Base-by-base conservation (phyloP, 2,797 vertebrate genomes). In the Rhabdomys pumilio region DNA sequence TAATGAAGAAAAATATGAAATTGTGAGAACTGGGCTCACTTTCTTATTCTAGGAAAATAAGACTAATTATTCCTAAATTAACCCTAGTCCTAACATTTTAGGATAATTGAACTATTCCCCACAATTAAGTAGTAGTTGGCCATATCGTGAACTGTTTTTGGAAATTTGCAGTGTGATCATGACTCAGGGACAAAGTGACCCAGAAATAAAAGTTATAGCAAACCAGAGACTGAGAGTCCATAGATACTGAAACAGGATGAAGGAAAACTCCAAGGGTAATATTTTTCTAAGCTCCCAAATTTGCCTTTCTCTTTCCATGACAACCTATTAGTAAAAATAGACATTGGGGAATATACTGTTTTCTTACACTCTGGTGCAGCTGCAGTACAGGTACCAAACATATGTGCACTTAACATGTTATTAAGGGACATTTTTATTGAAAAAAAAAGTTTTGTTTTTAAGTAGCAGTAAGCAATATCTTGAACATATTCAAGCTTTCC, bases 181-280 rank as follows among this genome's bases (percentile, higher is more conserved):
- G 97, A 96, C 92, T 98, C 94, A 96, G 89, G 85, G 26, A 90
- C 92, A 95, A 92, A 91, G 69, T 94, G 86, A 96, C 91, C 95
- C 86, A 97, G 86, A 86, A 96, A 96, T 47, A 22, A 69, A 93
- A 96, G 61, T 95, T 38, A 80, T 1, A 76, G 65, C 75, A 90
- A 41, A 53, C n/a, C 65, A 59, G 34, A 44, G 72, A 93, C 80
- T 95, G 75, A 84, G n/a, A 93, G 83, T 89, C 53, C 69, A 80
- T 88, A 34, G 75, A 92, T 75, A 92, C 6, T n/a, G 81, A 96
- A 95, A 97, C 83, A 96, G 73, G 77, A 95, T 84, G 85, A 53
- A 97, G 80, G 92, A 96, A 96, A 96, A 95, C 85, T 97, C 94
- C 93, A 95, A 59, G 93, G 93, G 95, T 79, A 84, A 96, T 80